phyloP scores from a whole-genome alignment of 2,113 vertebrate species.

The Myrmophylax atrothorax region DNA sequence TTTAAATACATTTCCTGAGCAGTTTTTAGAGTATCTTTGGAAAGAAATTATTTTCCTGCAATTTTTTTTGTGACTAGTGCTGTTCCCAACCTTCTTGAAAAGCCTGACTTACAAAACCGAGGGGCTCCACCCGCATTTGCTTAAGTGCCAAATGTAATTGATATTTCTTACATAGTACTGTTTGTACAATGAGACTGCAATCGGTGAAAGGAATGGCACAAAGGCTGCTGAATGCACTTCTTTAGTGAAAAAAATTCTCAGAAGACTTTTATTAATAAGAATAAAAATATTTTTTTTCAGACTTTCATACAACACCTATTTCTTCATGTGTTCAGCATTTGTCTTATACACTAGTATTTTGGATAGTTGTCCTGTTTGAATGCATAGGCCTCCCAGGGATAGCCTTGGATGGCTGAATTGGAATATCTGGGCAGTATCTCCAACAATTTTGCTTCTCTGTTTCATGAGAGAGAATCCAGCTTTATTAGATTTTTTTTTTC shows the following conservation, averaged over 20 bases:
- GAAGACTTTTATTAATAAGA: not conserved
- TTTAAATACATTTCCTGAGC: not conserved
- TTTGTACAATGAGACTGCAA: not conserved
- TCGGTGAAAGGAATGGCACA: not conserved
- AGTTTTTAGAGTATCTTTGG: not conserved
- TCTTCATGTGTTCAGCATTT: not conserved
- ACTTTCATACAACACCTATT: not conserved
- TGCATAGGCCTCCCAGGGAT: slow-evolving; percentile 2
- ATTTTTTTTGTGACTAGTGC: not conserved
- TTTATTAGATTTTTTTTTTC: slow-evolving; percentile 49
- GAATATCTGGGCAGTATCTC: slow-evolving; percentile 51
- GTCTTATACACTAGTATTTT: not conserved
- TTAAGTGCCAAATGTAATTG: not conserved
- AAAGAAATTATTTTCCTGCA: not conserved
- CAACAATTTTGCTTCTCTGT: slow-evolving; percentile 44
- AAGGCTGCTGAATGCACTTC: not conserved
- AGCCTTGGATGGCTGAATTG: not conserved
- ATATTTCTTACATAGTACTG: not conserved
- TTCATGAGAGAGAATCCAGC: slow-evolving; percentile 52
- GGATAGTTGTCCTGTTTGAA: not conserved
- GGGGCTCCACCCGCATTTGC: not conserved
- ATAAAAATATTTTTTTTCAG: not conserved
- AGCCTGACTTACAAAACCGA: not conserved
- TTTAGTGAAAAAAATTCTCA: not conserved
- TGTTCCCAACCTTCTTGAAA: not conserved